These are phyloP conservation scores for Ivindomyrus marchei DNA, from an alignment of 2,113 vertebrate species.

Conservation along the genomic window DNA sequence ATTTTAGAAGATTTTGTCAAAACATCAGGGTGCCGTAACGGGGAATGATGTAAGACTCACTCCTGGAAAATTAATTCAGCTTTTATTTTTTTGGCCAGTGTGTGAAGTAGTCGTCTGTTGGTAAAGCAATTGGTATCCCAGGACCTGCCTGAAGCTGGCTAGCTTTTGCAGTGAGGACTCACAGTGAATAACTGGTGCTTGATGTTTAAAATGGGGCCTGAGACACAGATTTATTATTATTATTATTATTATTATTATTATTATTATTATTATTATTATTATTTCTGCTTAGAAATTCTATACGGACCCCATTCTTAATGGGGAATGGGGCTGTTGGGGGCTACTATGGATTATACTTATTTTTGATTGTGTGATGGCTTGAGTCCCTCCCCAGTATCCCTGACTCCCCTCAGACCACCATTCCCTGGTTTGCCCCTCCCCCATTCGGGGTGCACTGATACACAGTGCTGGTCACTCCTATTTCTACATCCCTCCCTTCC, in stretches of 20 bases:
- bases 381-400: neutral
- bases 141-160: neutral
- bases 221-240: neutral
- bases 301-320: neutral
- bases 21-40: conserved; percentile 24
- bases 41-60: conserved; percentile 26
- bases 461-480: neutral
- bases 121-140: conserved; percentile 17
- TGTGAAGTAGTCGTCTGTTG: conserved; percentile 21
- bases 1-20: conserved; percentile 26
- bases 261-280: neutral
- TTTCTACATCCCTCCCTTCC: neutral
- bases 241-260: neutral
- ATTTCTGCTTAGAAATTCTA: neutral
- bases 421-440: neutral
- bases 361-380: neutral
- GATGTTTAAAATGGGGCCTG: neutral
- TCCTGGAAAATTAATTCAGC: neutral
- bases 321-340: neutral
- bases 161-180: neutral
- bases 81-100: neutral
- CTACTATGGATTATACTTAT: neutral
- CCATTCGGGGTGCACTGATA: neutral
- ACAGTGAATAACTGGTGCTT: neutral
- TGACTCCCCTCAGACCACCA: neutral